Evolutionary conservation across 2,797 vertebrate genomes (phyloP), one percentile per base, ranked within the genome.

Genomic region (Pteropus rufus): DNA sequence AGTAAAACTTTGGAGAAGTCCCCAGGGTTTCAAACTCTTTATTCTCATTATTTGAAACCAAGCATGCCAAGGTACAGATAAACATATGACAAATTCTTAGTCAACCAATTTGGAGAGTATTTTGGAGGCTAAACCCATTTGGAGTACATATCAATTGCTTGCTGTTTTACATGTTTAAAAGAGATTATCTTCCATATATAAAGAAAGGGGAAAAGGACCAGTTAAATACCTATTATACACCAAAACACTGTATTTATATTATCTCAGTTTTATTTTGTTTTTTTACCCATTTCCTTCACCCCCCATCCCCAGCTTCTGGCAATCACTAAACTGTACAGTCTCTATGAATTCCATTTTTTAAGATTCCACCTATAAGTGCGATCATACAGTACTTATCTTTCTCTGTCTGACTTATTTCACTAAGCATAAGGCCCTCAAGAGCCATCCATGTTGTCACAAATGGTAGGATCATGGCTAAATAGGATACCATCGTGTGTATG

Each of bases 31-130:
- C 58, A 89, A 82, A 70, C 52, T 89, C 21, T 82, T 75, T 87
- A 44, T 79, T 87, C 54, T 77, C 60, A 26, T 29, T 77, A 62
- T 86, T 79, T 96, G 69, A 95, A 95, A 76, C 18, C 16, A 97
- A 94, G 65, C 67, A 76, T 39, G n/a, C 46, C 41, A 62, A 60
- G 3, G 82, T 76, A 54, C 7, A 77, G n/a, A 80, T 24, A 76
- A 89, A 77, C 44, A 31, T 5, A 72, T 11, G 31, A 41, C 24
- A 87, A 82, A 36, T 18, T 84, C 44, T 69, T 49, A 70, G 21
- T 54, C 67, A 83, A 72, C 29, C 70, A 79, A 34, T 69, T 14
- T 29, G 39, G 69, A 82, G 34, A 56, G 36, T 67, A 82, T 58
- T 34, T 87, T 64, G 56, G 69, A 64, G 31, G 60, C 26, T 89